Percentiles rank a stretch among this genome's conserved stretches.
Evolutionary conservation across 2,888 invertebrate genomes (phyloP).

Genomic region (Drosophila colorata): DNA sequence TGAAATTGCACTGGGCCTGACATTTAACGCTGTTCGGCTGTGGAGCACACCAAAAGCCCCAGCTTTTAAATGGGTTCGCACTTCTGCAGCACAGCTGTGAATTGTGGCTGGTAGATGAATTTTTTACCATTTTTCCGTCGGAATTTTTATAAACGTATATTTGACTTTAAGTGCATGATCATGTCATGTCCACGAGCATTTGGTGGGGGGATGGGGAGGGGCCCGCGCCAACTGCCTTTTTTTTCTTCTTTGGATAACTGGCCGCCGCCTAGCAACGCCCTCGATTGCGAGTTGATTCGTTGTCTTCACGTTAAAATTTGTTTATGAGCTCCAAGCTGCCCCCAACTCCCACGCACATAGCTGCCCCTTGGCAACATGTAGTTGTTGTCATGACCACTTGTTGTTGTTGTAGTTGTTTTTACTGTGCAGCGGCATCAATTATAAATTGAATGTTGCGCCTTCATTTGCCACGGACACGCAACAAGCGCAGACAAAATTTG

Average conservation of each 20-base stretch:
- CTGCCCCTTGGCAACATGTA: slow-evolving; percentile 52
- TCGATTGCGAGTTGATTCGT: slow-evolving; percentile 33
- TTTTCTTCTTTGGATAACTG: neutral
- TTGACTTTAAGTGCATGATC: slow-evolving; percentile 59
- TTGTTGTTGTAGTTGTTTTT: slow-evolving; percentile 45
- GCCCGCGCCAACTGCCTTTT: neutral
- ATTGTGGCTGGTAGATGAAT: slow-evolving; percentile 7
- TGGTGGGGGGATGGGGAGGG: slow-evolving; percentile 3
- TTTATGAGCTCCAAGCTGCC: slow-evolving; percentile 53
- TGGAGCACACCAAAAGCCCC: slow-evolving; percentile 1
- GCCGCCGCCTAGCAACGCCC: slow-evolving; percentile 65
- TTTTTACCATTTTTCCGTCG: neutral
- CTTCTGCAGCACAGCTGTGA: slow-evolving; percentile 3
- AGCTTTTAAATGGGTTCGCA: neutral
- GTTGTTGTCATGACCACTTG: slow-evolving; percentile 72
- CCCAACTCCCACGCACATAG: neutral
- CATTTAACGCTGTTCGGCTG: slow-evolving; percentile 1
- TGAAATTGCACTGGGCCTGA: slow-evolving; percentile 14
- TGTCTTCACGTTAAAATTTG: slow-evolving; percentile 60
- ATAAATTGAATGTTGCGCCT: slow-evolving; percentile 62
- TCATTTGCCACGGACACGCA: slow-evolving; percentile 59
- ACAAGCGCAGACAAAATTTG: slow-evolving; percentile 50
- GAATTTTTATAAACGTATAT: slow-evolving; percentile 7
- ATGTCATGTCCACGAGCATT: slow-evolving; percentile 42
- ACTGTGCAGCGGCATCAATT: slow-evolving; percentile 62